Percentiles rank a stretch among this genome's conserved stretches.
These are phyloP conservation scores for Mystacornis crossleyi DNA, from an alignment of 2,113 vertebrate genomes.

Conservation along the genomic window DNA sequence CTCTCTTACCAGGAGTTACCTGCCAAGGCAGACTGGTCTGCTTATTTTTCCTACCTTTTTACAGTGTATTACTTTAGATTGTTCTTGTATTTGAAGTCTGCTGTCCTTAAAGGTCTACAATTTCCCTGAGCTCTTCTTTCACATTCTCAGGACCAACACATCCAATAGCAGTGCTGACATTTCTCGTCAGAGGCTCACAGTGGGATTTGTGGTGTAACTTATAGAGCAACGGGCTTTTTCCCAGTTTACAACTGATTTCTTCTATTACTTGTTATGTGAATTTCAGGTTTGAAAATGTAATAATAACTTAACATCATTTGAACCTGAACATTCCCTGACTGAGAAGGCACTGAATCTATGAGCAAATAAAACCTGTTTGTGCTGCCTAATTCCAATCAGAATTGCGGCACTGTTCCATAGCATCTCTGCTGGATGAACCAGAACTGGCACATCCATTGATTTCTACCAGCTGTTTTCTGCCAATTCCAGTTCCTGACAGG, in stretches of 20 bases:
- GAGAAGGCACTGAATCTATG: not conserved
- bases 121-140: not conserved
- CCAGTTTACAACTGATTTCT: not conserved
- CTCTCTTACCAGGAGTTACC: not conserved
- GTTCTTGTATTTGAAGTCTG: not conserved
- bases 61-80: not conserved
- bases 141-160: fast-evolving
- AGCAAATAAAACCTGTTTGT: not conserved
- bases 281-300: slow-evolving; percentile 1
- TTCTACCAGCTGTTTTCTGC: slow-evolving; percentile 75
- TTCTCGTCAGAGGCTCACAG: not conserved
- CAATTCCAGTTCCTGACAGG: slow-evolving; percentile 77
- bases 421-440: slow-evolving; percentile 57
- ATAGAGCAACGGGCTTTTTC: not conserved
- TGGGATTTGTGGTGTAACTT: not conserved
- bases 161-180: not conserved
- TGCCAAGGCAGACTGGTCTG: not conserved
- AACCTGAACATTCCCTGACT: not conserved
- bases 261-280: not conserved
- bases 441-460: slow-evolving; percentile 63
- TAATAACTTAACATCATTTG: not conserved
- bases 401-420: slow-evolving; percentile 18
- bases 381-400: slow-evolving; percentile 39
- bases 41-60: not conserved
- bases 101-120: not conserved